Conservation (phyloP, 2,888 invertebrate species). For the Alsophila aescularia region DNA sequence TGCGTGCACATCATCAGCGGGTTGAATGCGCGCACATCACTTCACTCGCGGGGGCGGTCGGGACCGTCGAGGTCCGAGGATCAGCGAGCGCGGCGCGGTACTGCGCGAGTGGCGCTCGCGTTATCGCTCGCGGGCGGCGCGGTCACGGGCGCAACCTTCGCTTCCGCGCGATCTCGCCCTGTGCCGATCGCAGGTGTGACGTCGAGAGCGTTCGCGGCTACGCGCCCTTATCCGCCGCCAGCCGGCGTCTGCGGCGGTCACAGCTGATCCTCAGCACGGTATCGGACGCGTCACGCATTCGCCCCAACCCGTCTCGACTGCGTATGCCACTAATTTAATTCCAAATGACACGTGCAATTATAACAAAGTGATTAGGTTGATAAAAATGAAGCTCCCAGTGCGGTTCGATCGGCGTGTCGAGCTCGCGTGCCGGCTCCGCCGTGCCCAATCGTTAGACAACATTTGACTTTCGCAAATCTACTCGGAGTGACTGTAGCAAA, state of each 20-base stretch:
- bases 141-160: slow-evolving; percentile 83
- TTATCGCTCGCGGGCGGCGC: slow-evolving; percentile 59
- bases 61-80: slow-evolving; percentile 67
- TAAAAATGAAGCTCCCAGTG: slow-evolving; percentile 38
- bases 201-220: slow-evolving; percentile 9
- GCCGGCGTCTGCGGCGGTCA: slow-evolving; percentile 47
- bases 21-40: slow-evolving; percentile 67
- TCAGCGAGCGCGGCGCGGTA: slow-evolving; percentile 74
- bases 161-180: slow-evolving; percentile 74
- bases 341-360: slow-evolving; percentile 40
- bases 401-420: slow-evolving; percentile 49
- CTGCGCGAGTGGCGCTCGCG: slow-evolving; percentile 64
- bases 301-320: slow-evolving; percentile 29
- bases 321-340: slow-evolving; percentile 30
- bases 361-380: slow-evolving; percentile 37
- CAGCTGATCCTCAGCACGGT: slow-evolving; percentile 39
- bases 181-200: slow-evolving; percentile 50
- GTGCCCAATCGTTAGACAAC: slow-evolving; percentile 74
- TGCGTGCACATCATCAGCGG: slow-evolving; percentile 70
- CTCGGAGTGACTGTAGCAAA: slow-evolving; percentile 58
- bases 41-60: slow-evolving; percentile 49
- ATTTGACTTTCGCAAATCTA: slow-evolving; percentile 72
- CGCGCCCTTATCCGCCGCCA: slow-evolving; percentile 26
- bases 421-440: slow-evolving; percentile 71
- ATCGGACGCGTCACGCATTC: slow-evolving; percentile 25